Percentiles rank a stretch among this genome's conserved stretches.
These are phyloP conservation scores for Papilio protenor DNA, from an alignment of 2,888 invertebrate species.

Conservation along the genomic window DNA sequence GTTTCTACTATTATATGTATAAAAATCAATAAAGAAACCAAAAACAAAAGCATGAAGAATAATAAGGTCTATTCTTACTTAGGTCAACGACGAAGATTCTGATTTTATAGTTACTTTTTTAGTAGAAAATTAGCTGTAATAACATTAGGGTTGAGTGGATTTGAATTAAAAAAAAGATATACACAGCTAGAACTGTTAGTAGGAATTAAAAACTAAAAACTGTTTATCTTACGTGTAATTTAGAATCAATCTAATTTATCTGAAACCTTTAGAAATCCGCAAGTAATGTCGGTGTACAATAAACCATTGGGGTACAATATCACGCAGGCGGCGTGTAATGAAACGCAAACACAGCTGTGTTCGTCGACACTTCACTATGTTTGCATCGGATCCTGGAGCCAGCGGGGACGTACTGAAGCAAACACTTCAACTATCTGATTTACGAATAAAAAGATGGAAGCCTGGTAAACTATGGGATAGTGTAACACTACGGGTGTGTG, in stretches of 20 bases:
- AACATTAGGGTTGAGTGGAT: too few relatives aligned
- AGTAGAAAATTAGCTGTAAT: too few relatives aligned
- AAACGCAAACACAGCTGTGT: conserved; percentile 67
- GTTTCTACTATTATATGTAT: too few relatives aligned
- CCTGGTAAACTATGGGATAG: conserved; percentile 1
- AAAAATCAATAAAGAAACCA: too few relatives aligned
- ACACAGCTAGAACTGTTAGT: too few relatives aligned
- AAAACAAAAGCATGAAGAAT: too few relatives aligned
- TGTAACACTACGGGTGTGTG: background rate
- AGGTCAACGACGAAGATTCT: too few relatives aligned
- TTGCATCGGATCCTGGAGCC: conserved; percentile 52
- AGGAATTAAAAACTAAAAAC: background rate
- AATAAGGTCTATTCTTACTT: too few relatives aligned
- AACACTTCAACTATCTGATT: conserved; percentile 35
- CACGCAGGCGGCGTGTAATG: conserved; percentile 58
- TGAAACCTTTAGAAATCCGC: conserved; percentile 27
- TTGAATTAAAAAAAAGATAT: too few relatives aligned
- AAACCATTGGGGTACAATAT: conserved; percentile 45
- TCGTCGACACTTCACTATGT: conserved; percentile 50
- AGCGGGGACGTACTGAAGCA: conserved; percentile 32
- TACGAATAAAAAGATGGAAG: conserved; percentile 29
- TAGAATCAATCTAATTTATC: background rate
- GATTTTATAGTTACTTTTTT: too few relatives aligned
- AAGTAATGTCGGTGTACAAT: conserved; percentile 47
- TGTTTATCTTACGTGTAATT: background rate